These are phyloP conservation scores for Pseudorhombus dupliciocellatus DNA, from an alignment of 2,113 vertebrate species.

Conservation along the genomic window DNA sequence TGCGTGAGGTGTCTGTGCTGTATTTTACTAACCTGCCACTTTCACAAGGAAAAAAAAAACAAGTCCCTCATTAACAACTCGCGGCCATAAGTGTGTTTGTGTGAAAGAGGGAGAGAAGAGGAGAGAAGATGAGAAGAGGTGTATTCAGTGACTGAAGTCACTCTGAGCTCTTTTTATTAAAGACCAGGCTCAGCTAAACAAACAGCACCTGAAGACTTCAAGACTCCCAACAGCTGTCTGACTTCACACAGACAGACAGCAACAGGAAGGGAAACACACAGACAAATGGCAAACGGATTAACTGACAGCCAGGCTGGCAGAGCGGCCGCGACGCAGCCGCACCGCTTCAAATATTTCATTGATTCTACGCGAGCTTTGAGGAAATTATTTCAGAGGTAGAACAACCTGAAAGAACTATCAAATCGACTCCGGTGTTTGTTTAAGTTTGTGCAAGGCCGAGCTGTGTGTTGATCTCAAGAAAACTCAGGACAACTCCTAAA, in stretches of 20 bases:
- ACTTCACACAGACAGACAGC: slow-evolving; percentile 38
- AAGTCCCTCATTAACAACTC: slow-evolving; percentile 52
- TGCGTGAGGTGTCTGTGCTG: slow-evolving; percentile 18
- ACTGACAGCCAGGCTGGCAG: slow-evolving; percentile 43
- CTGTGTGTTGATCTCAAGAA: too few relatives aligned
- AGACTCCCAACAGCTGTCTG: slow-evolving; percentile 62
- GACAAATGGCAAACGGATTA: slow-evolving; percentile 61
- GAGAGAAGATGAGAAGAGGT: slow-evolving; percentile 7
- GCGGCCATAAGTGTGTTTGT: slow-evolving; percentile 23
- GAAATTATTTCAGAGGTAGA: slow-evolving; percentile 6
- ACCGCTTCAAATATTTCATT: slow-evolving; percentile 24
- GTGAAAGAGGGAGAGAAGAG: slow-evolving; percentile 15
- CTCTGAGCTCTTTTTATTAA: slow-evolving; percentile 50
- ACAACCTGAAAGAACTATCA: background rate
- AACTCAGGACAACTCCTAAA: too few relatives aligned
- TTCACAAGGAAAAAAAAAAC: slow-evolving; percentile 42
- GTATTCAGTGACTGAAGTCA: slow-evolving; percentile 32
- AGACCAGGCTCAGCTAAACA: slow-evolving; percentile 55
- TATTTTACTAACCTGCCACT: slow-evolving; percentile 58
- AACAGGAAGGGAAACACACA: slow-evolving; percentile 30
- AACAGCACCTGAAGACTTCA: slow-evolving; percentile 74
- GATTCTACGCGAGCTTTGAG: slow-evolving; percentile 10
- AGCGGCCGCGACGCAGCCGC: slow-evolving; percentile 24
- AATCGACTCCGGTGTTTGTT: too few relatives aligned
- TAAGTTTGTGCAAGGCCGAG: too few relatives aligned